Conservation (phyloP, 1,140 invertebrate genomes). For the Cydia fagiglandana region DNA sequence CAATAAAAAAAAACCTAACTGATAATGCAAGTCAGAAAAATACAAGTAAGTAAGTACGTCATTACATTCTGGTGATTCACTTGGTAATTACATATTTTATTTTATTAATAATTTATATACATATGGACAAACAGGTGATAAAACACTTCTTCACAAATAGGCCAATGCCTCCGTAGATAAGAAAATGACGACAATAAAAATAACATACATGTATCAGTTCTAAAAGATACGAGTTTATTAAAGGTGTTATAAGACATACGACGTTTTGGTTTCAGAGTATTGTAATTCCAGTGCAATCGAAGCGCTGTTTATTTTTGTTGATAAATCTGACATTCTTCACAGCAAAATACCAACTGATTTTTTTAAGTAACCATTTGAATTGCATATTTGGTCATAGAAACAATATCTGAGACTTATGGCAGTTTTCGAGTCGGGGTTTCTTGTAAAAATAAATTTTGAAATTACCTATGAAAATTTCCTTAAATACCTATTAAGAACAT, state of each 20-base stretch:
- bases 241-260: background rate
- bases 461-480: too few relatives aligned
- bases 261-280: background rate
- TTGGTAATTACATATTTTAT: background rate
- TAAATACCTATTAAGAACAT: too few relatives aligned
- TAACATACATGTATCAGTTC: background rate
- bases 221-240: background rate
- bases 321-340: background rate
- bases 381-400: too few relatives aligned
- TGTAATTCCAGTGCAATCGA: slow-evolving; percentile 1
- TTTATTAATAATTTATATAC: background rate
- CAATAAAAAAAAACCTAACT: background rate
- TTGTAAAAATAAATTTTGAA: too few relatives aligned
- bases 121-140: slow-evolving; percentile 2
- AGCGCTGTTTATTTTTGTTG: background rate
- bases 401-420: too few relatives aligned
- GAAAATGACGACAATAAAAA: slow-evolving; percentile 11
- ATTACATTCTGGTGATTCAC: background rate
- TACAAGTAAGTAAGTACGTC: background rate
- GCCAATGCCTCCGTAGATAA: slow-evolving; percentile 26
- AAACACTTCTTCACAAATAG: slow-evolving; percentile 23
- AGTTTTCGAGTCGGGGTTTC: too few relatives aligned
- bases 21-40: background rate
- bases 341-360: background rate
- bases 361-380: background rate